These are phyloP conservation scores for Zhengitettix transpicula DNA, from an alignment of 2,888 invertebrate genomes.

Conservation along the genomic window DNA sequence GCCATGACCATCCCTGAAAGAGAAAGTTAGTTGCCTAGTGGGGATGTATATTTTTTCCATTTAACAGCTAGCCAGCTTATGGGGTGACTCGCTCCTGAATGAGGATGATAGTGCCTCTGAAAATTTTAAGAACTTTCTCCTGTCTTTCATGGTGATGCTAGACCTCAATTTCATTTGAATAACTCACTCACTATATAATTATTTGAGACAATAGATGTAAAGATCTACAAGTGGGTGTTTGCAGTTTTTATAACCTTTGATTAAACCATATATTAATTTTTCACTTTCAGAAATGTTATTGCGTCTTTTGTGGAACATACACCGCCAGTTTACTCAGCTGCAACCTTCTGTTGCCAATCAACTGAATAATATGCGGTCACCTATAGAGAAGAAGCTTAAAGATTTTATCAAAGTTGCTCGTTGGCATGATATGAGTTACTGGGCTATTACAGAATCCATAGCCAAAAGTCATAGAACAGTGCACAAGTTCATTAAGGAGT, in stretches of 20 bases:
- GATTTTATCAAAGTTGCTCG: conserved; percentile 89
- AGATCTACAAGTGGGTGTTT: no score
- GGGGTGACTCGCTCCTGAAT: no score
- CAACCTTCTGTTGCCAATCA: conserved; percentile 40
- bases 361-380: conserved; percentile 50
- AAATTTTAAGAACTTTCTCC: no score
- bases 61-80: no score
- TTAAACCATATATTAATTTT: not conserved
- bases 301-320: conserved; percentile 61
- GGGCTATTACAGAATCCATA: conserved; percentile 78
- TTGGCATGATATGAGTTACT: conserved; percentile 90
- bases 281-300: conserved; percentile 34
- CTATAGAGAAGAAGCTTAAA: conserved; percentile 80
- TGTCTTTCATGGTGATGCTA: no score
- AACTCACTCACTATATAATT: no score
- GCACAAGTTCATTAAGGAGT: conserved; percentile 74
- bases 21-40: no score
- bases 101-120: no score
- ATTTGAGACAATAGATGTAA: no score
- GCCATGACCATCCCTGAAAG: no score
- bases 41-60: no score
- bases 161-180: no score
- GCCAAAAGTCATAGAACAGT: conserved; percentile 75
- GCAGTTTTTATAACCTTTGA: not conserved
- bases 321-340: conserved; percentile 74